These are phyloP conservation scores for Lycaon pictus DNA, from an alignment of 2,113 vertebrate genomes.

Conservation along the genomic window DNA sequence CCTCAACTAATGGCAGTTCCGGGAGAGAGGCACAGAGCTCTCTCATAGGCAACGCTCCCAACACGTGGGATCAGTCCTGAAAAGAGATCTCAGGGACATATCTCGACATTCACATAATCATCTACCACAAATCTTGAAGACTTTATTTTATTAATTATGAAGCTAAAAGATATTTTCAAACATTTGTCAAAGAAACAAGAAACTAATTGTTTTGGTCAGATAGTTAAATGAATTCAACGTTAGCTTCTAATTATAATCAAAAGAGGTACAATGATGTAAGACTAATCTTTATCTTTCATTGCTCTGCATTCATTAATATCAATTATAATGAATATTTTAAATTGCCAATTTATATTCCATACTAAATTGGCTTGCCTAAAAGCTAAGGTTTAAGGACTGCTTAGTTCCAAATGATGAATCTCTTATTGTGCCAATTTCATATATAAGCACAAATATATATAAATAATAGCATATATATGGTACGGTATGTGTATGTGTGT, in stretches of 20 bases:
- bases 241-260: slow-evolving; percentile 38
- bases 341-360: not conserved
- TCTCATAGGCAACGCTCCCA: not conserved
- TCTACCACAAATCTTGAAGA: not conserved
- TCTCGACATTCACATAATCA: no score
- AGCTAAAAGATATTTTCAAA: not conserved
- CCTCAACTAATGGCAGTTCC: not conserved
- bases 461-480: not conserved
- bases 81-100: not conserved
- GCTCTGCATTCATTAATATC: slow-evolving; percentile 36
- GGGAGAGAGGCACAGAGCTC: not conserved
- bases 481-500: not conserved
- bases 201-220: not conserved
- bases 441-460: not conserved
- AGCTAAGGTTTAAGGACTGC: slow-evolving; percentile 49
- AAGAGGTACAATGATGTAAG: slow-evolving; percentile 27
- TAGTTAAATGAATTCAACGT: slow-evolving; percentile 42
- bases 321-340: slow-evolving; percentile 75
- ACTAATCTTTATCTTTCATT: slow-evolving; percentile 16
- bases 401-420: slow-evolving; percentile 57
- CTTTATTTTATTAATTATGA: not conserved
- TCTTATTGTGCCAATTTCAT: not conserved
- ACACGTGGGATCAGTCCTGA: not conserved
- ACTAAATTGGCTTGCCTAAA: slow-evolving; percentile 40
- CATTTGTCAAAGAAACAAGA: not conserved